Evolutionary conservation across 1,140 invertebrate species (phyloP), one percentile per base, ranked within the genome.

Genomic region (Acromyrmex heyeri): DNA sequence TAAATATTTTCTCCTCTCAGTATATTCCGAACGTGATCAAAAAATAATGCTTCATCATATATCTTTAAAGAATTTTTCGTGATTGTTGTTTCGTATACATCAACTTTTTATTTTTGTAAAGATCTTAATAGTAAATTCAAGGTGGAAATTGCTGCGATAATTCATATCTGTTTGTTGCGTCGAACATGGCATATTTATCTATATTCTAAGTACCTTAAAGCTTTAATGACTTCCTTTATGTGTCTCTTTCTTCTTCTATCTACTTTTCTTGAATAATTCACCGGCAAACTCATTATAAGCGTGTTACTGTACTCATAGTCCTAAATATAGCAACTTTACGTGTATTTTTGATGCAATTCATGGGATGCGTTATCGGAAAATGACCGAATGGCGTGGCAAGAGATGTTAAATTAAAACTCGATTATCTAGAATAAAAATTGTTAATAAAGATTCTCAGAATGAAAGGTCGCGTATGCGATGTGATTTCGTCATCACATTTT

Each of bases 331-430:
- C 30, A 53, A 38, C 3, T 50, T 81, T 44, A n/a, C 3, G 53
- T 86, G 67, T 77, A 89, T 91, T 87, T 88, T 82, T 59, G 65
- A 38, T 57, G 77, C 59, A 69, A 70, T 89, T 90, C 83, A 78
- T 78, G 48, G 34, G 57, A 44, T 50, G 44, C 64, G 59, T 86
- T 87, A 64, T 89, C 21, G 38, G 81, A 50, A 70, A 88, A 81
- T 21, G 64, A 24, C 73, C 64, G 48, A 82, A 72, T 79, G 48
- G 55, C 30, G 16, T 69, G 62, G 24, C 30, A 38, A 38, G 44
- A 50, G 14, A 16, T 70, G 57, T 69, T 87, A 85, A 78, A 87
- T 77, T 87, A 81, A 88, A 82, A 62, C 44, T 1, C 21, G 57
- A 85, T 85, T 78, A 83, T 88, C 55, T 57, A 53, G 34, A 59